Base-by-base conservation (phyloP, 2,888 invertebrate genomes). In the Pemphredon lugubris region DNA sequence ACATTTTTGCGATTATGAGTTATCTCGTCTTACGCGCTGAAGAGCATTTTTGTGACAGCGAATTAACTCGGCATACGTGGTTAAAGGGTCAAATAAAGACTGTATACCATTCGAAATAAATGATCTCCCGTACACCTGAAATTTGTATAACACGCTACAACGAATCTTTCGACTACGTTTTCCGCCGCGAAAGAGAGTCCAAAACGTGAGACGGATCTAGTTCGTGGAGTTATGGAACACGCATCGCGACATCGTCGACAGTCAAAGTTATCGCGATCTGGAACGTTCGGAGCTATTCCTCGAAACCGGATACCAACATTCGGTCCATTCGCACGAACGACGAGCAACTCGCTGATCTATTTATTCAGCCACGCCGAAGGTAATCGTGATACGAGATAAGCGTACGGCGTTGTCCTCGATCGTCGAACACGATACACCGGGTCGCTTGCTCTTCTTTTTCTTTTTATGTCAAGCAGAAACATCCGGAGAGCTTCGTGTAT, bases 341-440 rank as follows among this genome's bases (percentile, higher is more conserved):
- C 20, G 44, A 54, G 37, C 37, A 37, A 18, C 13, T 57, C 57
- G 51, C 47, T 61, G 73, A 73, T 66, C 68, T 64, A 71, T 75
- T 74, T 77, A 75, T 77, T 71, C 75, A 66, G 42, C 20, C 55
- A 39, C 48, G 53, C 47, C 37, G 53, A 68, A 60, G 72, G 44
- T 40, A 48, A 61, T 68, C 54, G 53, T n/a, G 79, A 60, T 40
- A 39, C 44, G 26, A 69, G 58, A 75, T 77, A 68, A 66, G 50
- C 61, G 32, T 23, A 23, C 63, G 58, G 48, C 13, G 39, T 26
- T 47, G 45, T 57, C 40, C 53, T n/a, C 37, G 48, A 61, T 77
- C 16, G 21, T 26, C 14, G 14, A 20, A 26, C 26, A n/a, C 2
- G 2, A 18, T 42, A 26, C 57, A n/a, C n/a, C 2, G 11, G 34